These are phyloP conservation scores for Alloscopus bannaensis DNA, from an alignment of 2,888 invertebrate genomes.

Conservation along the genomic window DNA sequence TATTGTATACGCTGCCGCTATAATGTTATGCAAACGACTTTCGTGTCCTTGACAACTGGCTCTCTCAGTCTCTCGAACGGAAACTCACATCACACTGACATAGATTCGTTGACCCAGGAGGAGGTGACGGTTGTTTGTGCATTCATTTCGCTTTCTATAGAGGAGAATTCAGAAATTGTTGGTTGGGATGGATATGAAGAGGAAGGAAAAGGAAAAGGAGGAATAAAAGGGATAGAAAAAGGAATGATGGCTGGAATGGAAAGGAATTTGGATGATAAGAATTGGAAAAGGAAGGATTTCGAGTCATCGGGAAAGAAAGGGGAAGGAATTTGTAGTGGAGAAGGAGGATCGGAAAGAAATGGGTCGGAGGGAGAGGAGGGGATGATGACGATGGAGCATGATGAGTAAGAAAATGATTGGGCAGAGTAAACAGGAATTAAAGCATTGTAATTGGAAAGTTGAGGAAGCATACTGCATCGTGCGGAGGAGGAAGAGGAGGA, in stretches of 20 bases:
- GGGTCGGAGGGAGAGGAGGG: not conserved
- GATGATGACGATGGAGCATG: not conserved
- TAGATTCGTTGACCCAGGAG: too few relatives aligned
- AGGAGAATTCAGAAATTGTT: too few relatives aligned
- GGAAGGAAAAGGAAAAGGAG: conserved; percentile 13
- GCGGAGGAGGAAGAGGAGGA: conserved; percentile 9
- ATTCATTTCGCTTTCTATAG: too few relatives aligned
- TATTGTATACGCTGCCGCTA: too few relatives aligned
- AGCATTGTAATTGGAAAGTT: conserved; percentile 5
- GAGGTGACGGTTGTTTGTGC: too few relatives aligned
- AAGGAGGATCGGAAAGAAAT: not conserved
- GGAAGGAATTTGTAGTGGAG: conserved; percentile 23
- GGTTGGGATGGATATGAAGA: conserved; percentile 11
- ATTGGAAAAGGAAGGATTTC: not conserved
- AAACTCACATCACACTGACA: too few relatives aligned
- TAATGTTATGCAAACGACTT: too few relatives aligned
- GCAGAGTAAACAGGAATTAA: not conserved
- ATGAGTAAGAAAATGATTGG: not conserved
- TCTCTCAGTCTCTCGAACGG: too few relatives aligned
- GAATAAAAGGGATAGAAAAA: not conserved
- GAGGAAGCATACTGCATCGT: not conserved
- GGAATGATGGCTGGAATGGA: conserved; percentile 14
- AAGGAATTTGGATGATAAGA: conserved; percentile 8
- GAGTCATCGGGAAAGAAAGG: conserved; percentile 24
- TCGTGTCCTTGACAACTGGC: too few relatives aligned